A percentile compares a stretch with the other conserved stretches of the same genome.
phyloP scores from a whole-genome alignment of 2,888 invertebrate species.

The Fabriciana adippe region DNA sequence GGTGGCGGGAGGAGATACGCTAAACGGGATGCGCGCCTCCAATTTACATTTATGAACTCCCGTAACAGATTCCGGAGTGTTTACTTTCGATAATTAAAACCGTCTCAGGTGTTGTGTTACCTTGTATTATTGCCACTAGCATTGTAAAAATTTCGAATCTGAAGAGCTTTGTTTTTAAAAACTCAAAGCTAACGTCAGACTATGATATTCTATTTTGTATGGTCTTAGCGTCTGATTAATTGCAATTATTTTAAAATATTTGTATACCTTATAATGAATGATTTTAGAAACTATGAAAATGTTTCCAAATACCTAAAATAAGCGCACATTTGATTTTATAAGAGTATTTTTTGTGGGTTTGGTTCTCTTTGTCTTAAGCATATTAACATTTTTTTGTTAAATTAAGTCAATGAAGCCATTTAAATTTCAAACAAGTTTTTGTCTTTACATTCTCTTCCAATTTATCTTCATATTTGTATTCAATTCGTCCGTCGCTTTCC shows the following conservation, averaged over 20 bases:
- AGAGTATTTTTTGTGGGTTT: not conserved
- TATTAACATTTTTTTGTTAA: slow-evolving; percentile 34
- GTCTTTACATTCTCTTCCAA: slow-evolving; percentile 20
- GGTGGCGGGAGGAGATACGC: slow-evolving; percentile 44
- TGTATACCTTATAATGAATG: not conserved
- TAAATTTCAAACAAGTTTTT: slow-evolving; percentile 32
- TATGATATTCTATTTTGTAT: too few species aligned
- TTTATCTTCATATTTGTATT: slow-evolving; percentile 6
- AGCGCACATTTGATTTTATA: slow-evolving; percentile 8
- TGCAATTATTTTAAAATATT: too few species aligned
- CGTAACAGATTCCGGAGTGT: slow-evolving; percentile 77
- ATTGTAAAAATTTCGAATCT: slow-evolving; percentile 7
- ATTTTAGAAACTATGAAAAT: not conserved
- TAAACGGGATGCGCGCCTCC: slow-evolving; percentile 78
- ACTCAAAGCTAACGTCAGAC: not conserved
- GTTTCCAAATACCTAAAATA: not conserved
- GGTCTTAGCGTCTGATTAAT: too few species aligned
- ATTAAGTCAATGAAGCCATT: slow-evolving; percentile 28
- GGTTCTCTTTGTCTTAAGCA: slow-evolving; percentile 22
- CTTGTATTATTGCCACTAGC: slow-evolving; percentile 19
- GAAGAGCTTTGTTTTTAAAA: not conserved
- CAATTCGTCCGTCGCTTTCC: too few species aligned
- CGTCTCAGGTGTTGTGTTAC: slow-evolving; percentile 60
- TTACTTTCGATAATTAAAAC: slow-evolving; percentile 81
- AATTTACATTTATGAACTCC: slow-evolving; percentile 81